These are phyloP conservation scores for Amiota minor DNA, from an alignment of 2,888 invertebrate genomes.

Conservation along the genomic window DNA sequence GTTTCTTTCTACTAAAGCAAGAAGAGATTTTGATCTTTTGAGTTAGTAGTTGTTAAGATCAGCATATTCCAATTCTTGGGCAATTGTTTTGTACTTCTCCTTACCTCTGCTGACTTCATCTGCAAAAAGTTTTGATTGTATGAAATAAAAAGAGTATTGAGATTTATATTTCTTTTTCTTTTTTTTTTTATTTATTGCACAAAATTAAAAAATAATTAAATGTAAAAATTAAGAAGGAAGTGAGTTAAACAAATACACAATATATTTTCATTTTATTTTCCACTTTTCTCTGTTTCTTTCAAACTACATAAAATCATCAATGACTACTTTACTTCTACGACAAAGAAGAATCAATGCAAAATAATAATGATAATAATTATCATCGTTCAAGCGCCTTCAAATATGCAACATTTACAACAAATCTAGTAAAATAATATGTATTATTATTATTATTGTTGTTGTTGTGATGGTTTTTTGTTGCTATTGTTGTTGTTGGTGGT, in stretches of 20 bases:
- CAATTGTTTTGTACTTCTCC: slow-evolving; percentile 98
- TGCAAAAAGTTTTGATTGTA: slow-evolving; percentile 70
- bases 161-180: slow-evolving; percentile 32
- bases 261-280: slow-evolving; percentile 48
- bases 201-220: slow-evolving; percentile 47
- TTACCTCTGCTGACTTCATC: slow-evolving; percentile 92
- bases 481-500: slow-evolving; percentile 34
- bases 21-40: background rate
- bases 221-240: slow-evolving; percentile 37
- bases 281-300: slow-evolving; percentile 21
- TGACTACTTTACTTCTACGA: slow-evolving; percentile 34
- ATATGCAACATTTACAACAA: slow-evolving; percentile 49
- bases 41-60: slow-evolving; percentile 83
- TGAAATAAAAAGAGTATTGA: slow-evolving; percentile 64
- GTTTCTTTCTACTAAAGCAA: background rate
- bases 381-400: slow-evolving; percentile 45
- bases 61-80: slow-evolving; percentile 98
- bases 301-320: slow-evolving; percentile 45
- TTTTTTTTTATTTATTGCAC: slow-evolving; percentile 56
- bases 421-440: slow-evolving; percentile 44
- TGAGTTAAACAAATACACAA: slow-evolving; percentile 69
- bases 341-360: slow-evolving; percentile 24
- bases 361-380: background rate
- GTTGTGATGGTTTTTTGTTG: slow-evolving; percentile 27
- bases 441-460: slow-evolving; percentile 17